Evolutionary conservation across 2,113 vertebrate species (phyloP).

Genomic region (Varanus komodoensis): DNA sequence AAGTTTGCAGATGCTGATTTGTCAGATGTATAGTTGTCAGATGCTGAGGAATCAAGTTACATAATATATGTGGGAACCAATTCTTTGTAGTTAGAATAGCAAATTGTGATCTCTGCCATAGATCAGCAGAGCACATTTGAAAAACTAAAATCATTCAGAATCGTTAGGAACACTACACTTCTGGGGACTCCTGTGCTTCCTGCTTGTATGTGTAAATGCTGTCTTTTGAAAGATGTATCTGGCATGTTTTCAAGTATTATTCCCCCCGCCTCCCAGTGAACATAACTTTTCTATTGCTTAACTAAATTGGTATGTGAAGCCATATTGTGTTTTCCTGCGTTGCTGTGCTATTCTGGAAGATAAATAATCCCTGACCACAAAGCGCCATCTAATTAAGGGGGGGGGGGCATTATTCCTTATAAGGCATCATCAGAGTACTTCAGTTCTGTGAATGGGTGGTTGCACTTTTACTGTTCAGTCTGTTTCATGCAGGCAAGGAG

Average conservation of each 20-base stretch:
- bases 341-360: conserved; percentile 60
- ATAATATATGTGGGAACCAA: not conserved
- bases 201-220: not conserved
- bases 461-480: conserved; percentile 24
- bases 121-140: not conserved
- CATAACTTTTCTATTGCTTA: conserved; percentile 53
- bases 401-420: conserved; percentile 64
- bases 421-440: conserved; percentile 68
- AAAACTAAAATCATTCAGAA: not conserved
- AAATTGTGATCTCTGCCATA: not conserved
- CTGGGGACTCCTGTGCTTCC: not conserved
- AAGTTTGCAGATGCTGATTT: too few relatives aligned
- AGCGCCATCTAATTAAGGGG: conserved; percentile 46
- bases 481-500: conserved; percentile 29
- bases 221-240: not conserved
- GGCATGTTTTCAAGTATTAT: not conserved
- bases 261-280: conserved; percentile 22
- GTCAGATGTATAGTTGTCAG: not conserved
- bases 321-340: conserved; percentile 57
- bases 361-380: conserved; percentile 66
- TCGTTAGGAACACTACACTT: not conserved
- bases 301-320: conserved; percentile 49
- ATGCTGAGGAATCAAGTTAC: not conserved
- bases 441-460: conserved; percentile 57
- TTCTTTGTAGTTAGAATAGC: not conserved